phyloP scores from a whole-genome alignment of 2,888 invertebrate species.

The Ormyrus nitidulus region DNA sequence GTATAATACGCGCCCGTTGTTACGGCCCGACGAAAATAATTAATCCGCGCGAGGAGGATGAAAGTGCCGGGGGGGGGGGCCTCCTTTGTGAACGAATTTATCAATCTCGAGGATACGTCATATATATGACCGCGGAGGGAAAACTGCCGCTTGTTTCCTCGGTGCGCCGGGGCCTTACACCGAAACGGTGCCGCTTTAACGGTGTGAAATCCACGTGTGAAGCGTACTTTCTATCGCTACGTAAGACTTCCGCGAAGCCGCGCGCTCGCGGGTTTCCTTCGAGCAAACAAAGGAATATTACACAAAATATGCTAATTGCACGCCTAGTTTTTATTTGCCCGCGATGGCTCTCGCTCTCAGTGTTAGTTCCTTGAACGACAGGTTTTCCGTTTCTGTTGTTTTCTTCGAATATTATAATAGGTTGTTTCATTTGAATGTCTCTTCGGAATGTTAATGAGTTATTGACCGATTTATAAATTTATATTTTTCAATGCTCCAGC shows the following conservation, averaged over 20 bases:
- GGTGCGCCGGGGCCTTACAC: background rate
- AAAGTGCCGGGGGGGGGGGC: constrained; percentile 3
- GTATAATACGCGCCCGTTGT: background rate
- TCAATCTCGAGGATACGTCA: constrained; percentile 20
- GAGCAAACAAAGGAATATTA: constrained; percentile 45
- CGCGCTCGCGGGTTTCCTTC: background rate
- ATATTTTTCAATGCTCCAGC: too few species aligned
- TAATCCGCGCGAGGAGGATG: constrained; percentile 41
- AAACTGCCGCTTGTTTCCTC: constrained; percentile 1
- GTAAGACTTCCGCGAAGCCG: constrained; percentile 44
- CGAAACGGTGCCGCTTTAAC: background rate
- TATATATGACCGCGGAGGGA: background rate
- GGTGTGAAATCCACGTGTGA: constrained; percentile 48
- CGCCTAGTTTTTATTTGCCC: constrained; percentile 13
- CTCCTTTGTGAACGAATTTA: constrained; percentile 40
- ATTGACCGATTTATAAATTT: too few species aligned
- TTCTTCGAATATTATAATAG: background rate
- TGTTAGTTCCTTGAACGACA: background rate
- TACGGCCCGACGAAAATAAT: constrained; percentile 15
- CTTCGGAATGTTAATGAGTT: too few species aligned
- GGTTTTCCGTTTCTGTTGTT: background rate
- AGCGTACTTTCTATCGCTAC: constrained; percentile 44
- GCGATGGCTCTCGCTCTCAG: background rate
- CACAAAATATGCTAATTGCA: constrained; percentile 44
- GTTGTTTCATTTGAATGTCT: too few species aligned